Conservation (phyloP, 2,113 vertebrate genomes). For the Lonchura striata region DNA sequence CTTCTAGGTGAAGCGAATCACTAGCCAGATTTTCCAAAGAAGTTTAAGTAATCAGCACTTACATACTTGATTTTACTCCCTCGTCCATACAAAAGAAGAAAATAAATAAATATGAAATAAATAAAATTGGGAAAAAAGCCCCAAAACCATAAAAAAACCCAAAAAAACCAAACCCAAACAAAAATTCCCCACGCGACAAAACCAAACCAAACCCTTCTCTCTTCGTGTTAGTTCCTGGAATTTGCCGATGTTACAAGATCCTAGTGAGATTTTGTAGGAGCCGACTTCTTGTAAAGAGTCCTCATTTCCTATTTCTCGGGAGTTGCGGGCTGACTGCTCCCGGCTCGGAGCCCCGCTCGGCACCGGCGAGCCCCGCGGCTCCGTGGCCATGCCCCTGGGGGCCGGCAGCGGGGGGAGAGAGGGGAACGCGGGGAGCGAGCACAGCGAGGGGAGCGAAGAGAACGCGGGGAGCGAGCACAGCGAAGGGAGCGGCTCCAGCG, state of each 20-base stretch:
- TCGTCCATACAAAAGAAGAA: not conserved
- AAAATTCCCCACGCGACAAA: not conserved
- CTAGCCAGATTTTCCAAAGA: not conserved
- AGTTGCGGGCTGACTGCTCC: not conserved
- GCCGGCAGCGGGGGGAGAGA: not conserved
- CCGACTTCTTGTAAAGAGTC: not conserved
- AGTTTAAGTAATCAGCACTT: rapidly evolving
- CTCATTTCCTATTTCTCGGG: not conserved
- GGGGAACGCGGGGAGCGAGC: too few species aligned
- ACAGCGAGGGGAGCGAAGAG: too few species aligned
- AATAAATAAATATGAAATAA: not conserved
- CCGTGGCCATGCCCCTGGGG: not conserved
- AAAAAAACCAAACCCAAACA: too few species aligned
- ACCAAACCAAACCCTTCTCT: not conserved
- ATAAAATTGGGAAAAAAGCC: not conserved
- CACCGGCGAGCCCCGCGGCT: too few species aligned
- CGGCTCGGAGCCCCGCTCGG: rapidly evolving
- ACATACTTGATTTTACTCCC: not conserved
- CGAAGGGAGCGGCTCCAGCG: too few species aligned
- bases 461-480: too few species aligned
- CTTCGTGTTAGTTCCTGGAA: not conserved
- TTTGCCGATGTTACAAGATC: not conserved
- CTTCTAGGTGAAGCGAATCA: not conserved
- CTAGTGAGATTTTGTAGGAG: not conserved
- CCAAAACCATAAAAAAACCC: not conserved